Base-by-base conservation (phyloP, 2,888 invertebrate genomes). In the Lamproptera curius region DNA sequence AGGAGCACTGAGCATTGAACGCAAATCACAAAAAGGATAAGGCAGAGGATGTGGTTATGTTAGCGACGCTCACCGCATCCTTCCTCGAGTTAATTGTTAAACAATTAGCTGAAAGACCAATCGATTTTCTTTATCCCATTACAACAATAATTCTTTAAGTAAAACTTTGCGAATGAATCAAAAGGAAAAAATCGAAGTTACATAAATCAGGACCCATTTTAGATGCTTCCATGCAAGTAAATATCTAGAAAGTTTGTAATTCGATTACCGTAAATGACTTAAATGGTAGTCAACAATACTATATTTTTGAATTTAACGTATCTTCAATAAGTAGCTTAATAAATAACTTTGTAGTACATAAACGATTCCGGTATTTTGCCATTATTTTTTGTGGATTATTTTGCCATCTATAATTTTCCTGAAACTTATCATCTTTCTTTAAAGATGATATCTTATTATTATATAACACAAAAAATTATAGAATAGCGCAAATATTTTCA, bases 1-100 rank as follows among this genome's bases (percentile, higher is more conserved):
- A n/a, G 28, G 16, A 33, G 15, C 2, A 23, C 28, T 16, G 37
- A n/a, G n/a, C n/a, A n/a, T n/a, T n/a, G n/a, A n/a, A n/a, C 37
- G 42, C n/a, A 26, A 23, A 38, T 48, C n/a, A 4, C 16, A 46
- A 28, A 41, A 35, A 46, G 9, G n/a, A 37, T 31, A 42, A 47
- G 31, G 31, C 20, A 15, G 17, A 36, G 47, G 47, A 42, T 47
- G 47, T 47, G 47, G 47, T 33, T 37, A 20, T 10, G n/a, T 8
- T 16, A 16, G 47, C 31, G 10, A 11, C 2, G 16, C 6, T 10
- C 17, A 42, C 42, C 42, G 15, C 42, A 47, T 42, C 42, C 41
- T 42, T 36, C 33, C 31, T 33, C 37, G 13, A 38, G 37, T 42
- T 31, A 16, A 28, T 43, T 37, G 11, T 15, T 16, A 36, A 36